phyloP scores from a whole-genome alignment of 2,888 invertebrate species.

The Drosophila diplacantha region DNA sequence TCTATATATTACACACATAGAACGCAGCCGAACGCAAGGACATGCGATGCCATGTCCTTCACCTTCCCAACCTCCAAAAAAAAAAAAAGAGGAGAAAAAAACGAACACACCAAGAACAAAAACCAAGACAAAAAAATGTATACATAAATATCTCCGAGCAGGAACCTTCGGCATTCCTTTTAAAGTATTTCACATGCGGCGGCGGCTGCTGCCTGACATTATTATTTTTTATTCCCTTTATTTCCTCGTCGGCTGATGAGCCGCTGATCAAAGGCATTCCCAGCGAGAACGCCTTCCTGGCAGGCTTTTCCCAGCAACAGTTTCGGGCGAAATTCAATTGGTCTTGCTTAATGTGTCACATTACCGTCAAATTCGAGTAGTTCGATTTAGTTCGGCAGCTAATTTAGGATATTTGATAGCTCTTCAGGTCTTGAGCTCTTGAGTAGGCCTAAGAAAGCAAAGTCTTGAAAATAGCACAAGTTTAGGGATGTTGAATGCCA shows the following conservation, averaged over 20 bases:
- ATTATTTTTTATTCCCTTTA: conserved; percentile 32
- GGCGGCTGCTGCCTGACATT: conserved; percentile 23
- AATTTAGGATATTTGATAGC: conserved; percentile 17
- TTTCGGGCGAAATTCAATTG: conserved; percentile 18
- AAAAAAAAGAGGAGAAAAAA: background rate
- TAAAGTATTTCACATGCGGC: conserved; percentile 40
- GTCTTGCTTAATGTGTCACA: conserved; percentile 20
- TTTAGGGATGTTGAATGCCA: background rate
- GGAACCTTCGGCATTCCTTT: conserved; percentile 35
- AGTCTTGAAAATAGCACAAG: background rate
- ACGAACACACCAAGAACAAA: conserved; percentile 1
- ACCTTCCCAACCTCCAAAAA: conserved; percentile 40
- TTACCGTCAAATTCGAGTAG: conserved; percentile 17
- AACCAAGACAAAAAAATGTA: conserved; percentile 21
- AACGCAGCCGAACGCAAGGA: conserved; percentile 38
- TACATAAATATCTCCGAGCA: conserved; percentile 40
- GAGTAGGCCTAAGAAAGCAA: background rate
- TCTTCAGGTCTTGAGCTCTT: background rate
- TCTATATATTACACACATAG: conserved; percentile 28
- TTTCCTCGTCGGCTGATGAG: conserved; percentile 23
- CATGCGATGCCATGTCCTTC: conserved; percentile 52
- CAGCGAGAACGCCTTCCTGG: background rate
- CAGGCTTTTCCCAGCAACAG: conserved; percentile 7
- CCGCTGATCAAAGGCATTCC: conserved; percentile 42
- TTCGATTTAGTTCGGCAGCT: conserved; percentile 16